phyloP scores from a whole-genome alignment of 2,888 invertebrate genomes.

The Drosophila testacea region DNA sequence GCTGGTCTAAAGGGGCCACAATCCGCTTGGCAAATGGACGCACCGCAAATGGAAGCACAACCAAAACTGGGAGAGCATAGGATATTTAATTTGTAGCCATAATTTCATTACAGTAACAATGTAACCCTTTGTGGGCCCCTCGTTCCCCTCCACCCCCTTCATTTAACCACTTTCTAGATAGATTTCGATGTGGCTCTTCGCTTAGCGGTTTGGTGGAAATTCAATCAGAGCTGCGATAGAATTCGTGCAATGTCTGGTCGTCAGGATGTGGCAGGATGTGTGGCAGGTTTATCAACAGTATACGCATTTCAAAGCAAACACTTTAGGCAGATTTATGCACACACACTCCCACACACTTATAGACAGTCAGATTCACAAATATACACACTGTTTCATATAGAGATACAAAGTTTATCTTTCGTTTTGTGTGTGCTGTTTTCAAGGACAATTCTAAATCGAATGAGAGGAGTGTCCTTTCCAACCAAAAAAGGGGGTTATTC shows the following conservation, averaged over 20 bases:
- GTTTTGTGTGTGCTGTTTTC: constrained; percentile 54
- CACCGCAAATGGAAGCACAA: constrained; percentile 20
- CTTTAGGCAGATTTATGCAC: constrained; percentile 72
- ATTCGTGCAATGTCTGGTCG: constrained; percentile 23
- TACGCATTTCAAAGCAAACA: constrained; percentile 79
- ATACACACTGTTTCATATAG: constrained; percentile 14
- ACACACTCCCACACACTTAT: constrained; percentile 10
- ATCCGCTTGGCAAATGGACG: constrained; percentile 23
- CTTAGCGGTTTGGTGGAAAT: constrained; percentile 66
- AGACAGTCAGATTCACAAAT: constrained; percentile 2
- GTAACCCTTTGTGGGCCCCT: background rate
- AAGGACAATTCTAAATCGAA: constrained; percentile 61
- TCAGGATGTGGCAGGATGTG: constrained; percentile 35
- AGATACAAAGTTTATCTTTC: constrained; percentile 70
- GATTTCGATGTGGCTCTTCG: constrained; percentile 40
- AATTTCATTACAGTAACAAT: constrained; percentile 67
- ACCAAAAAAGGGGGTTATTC: constrained; percentile 21
- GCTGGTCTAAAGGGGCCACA: constrained; percentile 20
- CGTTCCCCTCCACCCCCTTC: background rate
- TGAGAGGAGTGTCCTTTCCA: background rate
- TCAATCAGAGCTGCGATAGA: constrained; percentile 65
- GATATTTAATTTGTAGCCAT: constrained; percentile 77
- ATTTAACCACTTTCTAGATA: background rate
- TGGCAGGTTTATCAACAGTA: constrained; percentile 69
- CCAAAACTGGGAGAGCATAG: constrained; percentile 26